phyloP scores from a whole-genome alignment of 2,888 invertebrate species.

The Andrena dorsata region DNA sequence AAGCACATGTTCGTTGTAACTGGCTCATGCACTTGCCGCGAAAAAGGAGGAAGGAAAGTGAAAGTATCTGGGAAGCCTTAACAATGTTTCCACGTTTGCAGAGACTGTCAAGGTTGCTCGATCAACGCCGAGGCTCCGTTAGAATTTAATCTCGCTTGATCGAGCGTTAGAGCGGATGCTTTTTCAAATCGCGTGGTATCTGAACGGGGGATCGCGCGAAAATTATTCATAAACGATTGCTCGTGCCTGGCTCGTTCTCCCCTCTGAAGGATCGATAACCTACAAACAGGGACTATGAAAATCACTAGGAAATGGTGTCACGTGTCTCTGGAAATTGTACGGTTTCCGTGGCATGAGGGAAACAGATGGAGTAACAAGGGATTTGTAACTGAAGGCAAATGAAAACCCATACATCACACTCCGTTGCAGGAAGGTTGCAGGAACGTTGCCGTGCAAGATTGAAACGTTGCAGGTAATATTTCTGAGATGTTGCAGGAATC shows the following conservation, averaged over 20 bases:
- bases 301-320: slow-evolving; percentile 19
- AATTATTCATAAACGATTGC: slow-evolving; percentile 32
- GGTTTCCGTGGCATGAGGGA: slow-evolving; percentile 26
- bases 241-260: background rate
- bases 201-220: slow-evolving; percentile 36
- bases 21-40: slow-evolving; percentile 58
- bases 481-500: too few relatives aligned
- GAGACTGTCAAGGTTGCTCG: slow-evolving; percentile 69
- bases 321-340: slow-evolving; percentile 31
- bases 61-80: slow-evolving; percentile 68
- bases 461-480: too few relatives aligned
- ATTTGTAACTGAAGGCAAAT: background rate
- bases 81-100: slow-evolving; percentile 71
- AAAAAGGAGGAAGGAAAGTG: slow-evolving; percentile 71
- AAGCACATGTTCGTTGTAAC: slow-evolving; percentile 47
- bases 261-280: slow-evolving; percentile 12
- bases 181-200: slow-evolving; percentile 45
- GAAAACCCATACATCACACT: too few relatives aligned
- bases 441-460: too few relatives aligned
- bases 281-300: slow-evolving; percentile 13
- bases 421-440: too few relatives aligned
- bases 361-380: background rate
- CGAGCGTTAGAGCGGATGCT: slow-evolving; percentile 41
- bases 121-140: slow-evolving; percentile 54
- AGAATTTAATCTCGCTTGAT: slow-evolving; percentile 61